Base-by-base conservation (phyloP, 1,140 invertebrate genomes). In the Callitettix versicolor region DNA sequence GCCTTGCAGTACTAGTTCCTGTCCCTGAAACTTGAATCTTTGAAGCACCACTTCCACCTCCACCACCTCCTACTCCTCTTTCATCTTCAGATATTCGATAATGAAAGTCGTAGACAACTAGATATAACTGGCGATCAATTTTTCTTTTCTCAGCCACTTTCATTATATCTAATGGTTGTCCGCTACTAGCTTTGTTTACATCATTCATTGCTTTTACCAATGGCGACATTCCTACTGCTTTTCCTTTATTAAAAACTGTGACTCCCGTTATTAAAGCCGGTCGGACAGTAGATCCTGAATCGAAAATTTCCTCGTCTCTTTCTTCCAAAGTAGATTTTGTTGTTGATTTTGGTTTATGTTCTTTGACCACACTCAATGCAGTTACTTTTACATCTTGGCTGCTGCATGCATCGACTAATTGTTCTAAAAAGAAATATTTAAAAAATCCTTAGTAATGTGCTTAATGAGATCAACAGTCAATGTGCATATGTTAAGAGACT, bases 131-230 rank as follows among this genome's bases (percentile, higher is more conserved):
- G 26, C 36, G 15, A n/a, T 55, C 54, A 44, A 20, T 20, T 36
- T 30, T 30, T 21, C 24, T 51, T 18, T 21, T 44, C 12, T 44
- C 42, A 18, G 42, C 42, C 3, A 44, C 67, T 54, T 71, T 71
- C 71, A 74, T 73, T 59, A 74, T 71, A 57, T 73, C 69, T 57
- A 70, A 61, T 30, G 26, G 26, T 17, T 59, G 24, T 14, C 56
- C 55, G 34, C 61, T 65, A 6, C 69, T 69, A 26, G 75, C 76
- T 64, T 77, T 74, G 63, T 80, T 80, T 15, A 78, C 77, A 67
- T 76, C 74, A 59, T 80, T 81, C 73, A 80, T 76, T 11, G 76
- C 72, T 47, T 76, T 73, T 34, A 81, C 78, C 21, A 40, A 22
- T 18, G 78, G 62, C n/a, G 70, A 71, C 0, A 71, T 71, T 0